Evolutionary conservation across 2,113 vertebrate species (phyloP).

Genomic region (Romanogobio albipinnatus): DNA sequence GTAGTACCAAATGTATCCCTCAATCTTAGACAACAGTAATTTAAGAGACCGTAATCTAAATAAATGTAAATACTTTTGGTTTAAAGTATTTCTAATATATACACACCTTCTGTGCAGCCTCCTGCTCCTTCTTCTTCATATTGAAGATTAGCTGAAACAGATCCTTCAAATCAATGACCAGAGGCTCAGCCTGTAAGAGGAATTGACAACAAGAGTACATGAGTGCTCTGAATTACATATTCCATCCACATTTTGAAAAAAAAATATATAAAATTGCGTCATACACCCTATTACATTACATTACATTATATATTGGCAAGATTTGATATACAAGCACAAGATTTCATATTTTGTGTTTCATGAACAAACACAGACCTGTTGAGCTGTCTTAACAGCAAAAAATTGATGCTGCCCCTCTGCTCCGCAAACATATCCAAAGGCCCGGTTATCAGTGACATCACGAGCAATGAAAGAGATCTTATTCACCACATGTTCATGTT

Average conservation of each 20-base stretch:
- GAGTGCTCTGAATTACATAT: not conserved
- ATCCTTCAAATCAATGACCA: constrained; percentile 94
- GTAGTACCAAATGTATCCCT: not conserved
- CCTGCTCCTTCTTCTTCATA: constrained; percentile 88
- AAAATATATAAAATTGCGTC: not conserved
- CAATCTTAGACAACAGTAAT: not conserved
- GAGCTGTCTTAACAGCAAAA: constrained; percentile 95
- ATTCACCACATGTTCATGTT: constrained; percentile 94
- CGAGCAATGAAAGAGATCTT: constrained; percentile 98
- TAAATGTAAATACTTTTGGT: not conserved
- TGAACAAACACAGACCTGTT: constrained; percentile 79
- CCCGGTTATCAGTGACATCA: constrained; percentile 94
- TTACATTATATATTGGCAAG: too few relatives aligned
- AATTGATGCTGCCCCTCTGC: constrained; percentile 97
- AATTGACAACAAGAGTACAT: not conserved
- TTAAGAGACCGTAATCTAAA: not conserved
- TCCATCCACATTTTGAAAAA: not conserved
- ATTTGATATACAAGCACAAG: not conserved
- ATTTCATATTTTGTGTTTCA: not conserved
- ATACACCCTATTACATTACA: too few relatives aligned
- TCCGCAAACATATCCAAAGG: constrained; percentile 95
- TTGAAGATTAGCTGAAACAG: constrained; percentile 97
- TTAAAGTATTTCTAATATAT: not conserved
- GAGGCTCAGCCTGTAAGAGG: constrained; percentile 84
- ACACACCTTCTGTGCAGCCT: constrained; percentile 73